Conservation (phyloP, 2,113 vertebrate species). For the Phyllopteryx taeniolatus region DNA sequence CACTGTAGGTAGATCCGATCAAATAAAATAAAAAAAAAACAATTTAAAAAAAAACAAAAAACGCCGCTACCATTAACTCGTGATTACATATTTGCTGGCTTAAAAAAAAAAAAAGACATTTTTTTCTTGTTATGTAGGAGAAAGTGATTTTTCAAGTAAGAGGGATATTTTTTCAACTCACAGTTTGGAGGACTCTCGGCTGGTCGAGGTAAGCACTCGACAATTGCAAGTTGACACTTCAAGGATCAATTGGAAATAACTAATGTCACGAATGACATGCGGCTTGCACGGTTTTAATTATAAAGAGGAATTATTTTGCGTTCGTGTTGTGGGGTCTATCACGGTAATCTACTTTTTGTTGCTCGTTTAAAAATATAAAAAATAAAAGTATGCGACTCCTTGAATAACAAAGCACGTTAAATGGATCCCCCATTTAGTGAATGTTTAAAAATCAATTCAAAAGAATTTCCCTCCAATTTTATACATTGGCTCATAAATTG, state of each 20-base stretch:
- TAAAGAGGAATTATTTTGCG: neutral
- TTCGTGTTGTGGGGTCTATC: neutral
- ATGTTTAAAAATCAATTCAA: neutral
- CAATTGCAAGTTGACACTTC: neutral
- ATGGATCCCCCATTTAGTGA: neutral
- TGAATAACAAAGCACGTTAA: neutral
- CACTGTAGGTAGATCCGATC: slow-evolving; percentile 11
- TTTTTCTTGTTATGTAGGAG: slow-evolving; percentile 14
- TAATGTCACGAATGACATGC: neutral
- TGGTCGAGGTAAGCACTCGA: slow-evolving; percentile 36
- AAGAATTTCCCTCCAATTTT: too few relatives aligned
- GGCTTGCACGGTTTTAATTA: neutral
- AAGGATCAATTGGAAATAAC: neutral
- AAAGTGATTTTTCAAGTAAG: slow-evolving; percentile 23
- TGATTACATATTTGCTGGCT: slow-evolving; percentile 1
- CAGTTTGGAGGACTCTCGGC: slow-evolving; percentile 28
- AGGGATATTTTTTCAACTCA: slow-evolving; percentile 5
- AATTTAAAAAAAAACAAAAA: neutral
- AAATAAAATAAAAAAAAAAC: neutral
- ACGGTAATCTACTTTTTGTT: neutral
- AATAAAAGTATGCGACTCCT: neutral
- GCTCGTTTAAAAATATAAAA: neutral
- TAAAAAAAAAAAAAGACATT: slow-evolving; percentile 31
- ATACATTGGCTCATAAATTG: neutral
- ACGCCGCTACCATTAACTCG: neutral